Evolutionary conservation across 1,140 invertebrate species (phyloP), one percentile per base, ranked within the genome.

Genomic region (Archivesica marissinica): DNA sequence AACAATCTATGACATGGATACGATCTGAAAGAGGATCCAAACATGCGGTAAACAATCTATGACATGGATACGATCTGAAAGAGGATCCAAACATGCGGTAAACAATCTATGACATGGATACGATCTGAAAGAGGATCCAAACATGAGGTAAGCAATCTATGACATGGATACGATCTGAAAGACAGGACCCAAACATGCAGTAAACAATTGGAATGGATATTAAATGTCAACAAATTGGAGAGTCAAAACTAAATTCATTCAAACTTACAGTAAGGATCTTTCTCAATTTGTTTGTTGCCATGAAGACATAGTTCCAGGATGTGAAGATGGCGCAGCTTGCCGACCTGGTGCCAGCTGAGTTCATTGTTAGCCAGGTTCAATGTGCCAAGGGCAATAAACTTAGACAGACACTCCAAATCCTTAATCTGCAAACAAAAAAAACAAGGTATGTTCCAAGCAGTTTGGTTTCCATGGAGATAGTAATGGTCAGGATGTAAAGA

Each of bases 71-170:
- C 93, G 92, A 91, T 94, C 93, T 94, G 89, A 68, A 91, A 88
- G 23, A 88, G 72, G 89, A 93, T 93, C 93, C 93, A 94, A 6
- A 93, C 89, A 87, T 93, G 88, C 9, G 93, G 93, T 39, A 94
- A 82, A 83, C 91, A 93, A 83, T 94, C 93, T 50, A 94, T 90
- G 38, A 94, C 89, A 89, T 94, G 93, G 38, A 93, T 91, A 30
- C 93, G 92, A 91, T 94, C 93, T 94, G 89, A 68, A 91, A 88
- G 23, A 93, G 72, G 89, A 93, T 93, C 93, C 93, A 94, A 6
- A 93, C 89, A 87, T 93, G 88, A 9, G 93, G 93, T 39, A 94
- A 82, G 81, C 91, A 93, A 83, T 94, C 93, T 50, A 94, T 90
- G 38, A 94, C 89, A 89, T 94, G 93, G 38, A 93, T 91, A 30